phyloP scores from a whole-genome alignment of 2,113 vertebrate species.

The Perca flavescens region DNA sequence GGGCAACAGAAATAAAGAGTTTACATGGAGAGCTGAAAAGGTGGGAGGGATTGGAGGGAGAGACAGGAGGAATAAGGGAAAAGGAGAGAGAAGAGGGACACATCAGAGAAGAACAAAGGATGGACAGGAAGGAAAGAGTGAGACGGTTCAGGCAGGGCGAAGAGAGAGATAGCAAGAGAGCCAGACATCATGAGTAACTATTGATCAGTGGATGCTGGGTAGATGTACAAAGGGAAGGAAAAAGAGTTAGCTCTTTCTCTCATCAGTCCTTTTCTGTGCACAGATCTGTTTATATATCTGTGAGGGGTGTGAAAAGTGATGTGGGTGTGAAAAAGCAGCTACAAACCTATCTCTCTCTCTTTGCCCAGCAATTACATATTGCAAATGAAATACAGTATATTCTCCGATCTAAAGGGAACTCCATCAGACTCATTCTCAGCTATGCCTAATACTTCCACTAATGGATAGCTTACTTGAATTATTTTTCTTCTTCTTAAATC shows the following conservation, averaged over 20 bases:
- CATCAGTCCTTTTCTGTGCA: conserved; percentile 15
- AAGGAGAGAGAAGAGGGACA: background rate
- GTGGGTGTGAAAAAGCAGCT: conserved; percentile 7
- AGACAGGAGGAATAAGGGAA: background rate
- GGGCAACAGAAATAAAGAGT: background rate
- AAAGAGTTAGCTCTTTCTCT: conserved; percentile 37
- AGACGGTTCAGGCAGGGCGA: background rate
- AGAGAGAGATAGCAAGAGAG: conserved; percentile 23
- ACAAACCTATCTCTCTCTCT: background rate
- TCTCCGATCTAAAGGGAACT: conserved; percentile 6
- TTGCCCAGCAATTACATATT: conserved; percentile 28
- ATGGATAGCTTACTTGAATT: background rate
- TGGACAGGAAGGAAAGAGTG: background rate
- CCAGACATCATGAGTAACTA: conserved; percentile 32
- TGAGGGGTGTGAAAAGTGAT: conserved; percentile 19
- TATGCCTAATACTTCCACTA: background rate
- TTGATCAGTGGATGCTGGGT: conserved; percentile 54
- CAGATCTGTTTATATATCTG: conserved; percentile 1
- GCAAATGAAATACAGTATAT: conserved; percentile 26
- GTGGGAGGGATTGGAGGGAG: background rate
- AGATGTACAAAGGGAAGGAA: conserved; percentile 24
- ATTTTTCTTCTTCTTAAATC: background rate
- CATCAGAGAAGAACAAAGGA: conserved; percentile 14
- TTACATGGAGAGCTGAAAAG: background rate
- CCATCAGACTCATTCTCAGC: background rate